Percentiles rank a stretch among this genome's conserved stretches.
These are phyloP conservation scores for Hippocampus kuda DNA, from an alignment of 2,797 vertebrate genomes.

Conservation along the genomic window DNA sequence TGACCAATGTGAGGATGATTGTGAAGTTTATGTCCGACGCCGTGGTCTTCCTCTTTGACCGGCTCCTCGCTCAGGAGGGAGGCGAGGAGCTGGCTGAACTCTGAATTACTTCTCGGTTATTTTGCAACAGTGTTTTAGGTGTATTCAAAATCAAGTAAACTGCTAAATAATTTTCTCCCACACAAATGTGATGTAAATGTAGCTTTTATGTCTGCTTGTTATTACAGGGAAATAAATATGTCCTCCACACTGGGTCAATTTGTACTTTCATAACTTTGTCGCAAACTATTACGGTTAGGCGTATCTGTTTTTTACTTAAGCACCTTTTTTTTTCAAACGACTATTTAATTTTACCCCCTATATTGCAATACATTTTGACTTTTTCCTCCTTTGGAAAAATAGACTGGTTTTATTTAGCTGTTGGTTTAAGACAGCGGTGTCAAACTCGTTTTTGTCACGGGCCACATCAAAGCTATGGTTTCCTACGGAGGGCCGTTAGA, in stretches of 20 bases:
- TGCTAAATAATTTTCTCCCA: background rate
- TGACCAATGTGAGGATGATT: conserved; percentile 50
- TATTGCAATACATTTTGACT: too few relatives aligned
- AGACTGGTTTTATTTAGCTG: too few relatives aligned
- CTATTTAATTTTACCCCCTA: too few relatives aligned
- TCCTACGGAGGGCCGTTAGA: too few relatives aligned
- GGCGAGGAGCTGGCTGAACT: conserved; percentile 59
- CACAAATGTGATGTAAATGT: background rate
- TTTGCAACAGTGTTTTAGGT: background rate
- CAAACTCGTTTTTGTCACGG: too few relatives aligned
- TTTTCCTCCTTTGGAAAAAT: background rate
- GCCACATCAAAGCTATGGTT: too few relatives aligned
- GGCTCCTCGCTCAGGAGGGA: conserved; percentile 54
- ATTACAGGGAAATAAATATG: conserved; percentile 1
- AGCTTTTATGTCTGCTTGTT: background rate
- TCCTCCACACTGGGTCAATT: background rate
- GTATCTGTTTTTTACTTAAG: background rate
- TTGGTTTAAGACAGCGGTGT: too few relatives aligned
- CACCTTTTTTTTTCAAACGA: too few relatives aligned
- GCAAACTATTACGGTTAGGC: too few relatives aligned
- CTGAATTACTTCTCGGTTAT: conserved; percentile 27
- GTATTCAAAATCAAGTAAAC: background rate
- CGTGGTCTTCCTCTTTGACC: conserved; percentile 39
- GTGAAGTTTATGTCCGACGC: conserved; percentile 34
- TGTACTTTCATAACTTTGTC: background rate